These are phyloP conservation scores for Calameuta idolon DNA, from an alignment of 2,888 invertebrate genomes.

Conservation along the genomic window DNA sequence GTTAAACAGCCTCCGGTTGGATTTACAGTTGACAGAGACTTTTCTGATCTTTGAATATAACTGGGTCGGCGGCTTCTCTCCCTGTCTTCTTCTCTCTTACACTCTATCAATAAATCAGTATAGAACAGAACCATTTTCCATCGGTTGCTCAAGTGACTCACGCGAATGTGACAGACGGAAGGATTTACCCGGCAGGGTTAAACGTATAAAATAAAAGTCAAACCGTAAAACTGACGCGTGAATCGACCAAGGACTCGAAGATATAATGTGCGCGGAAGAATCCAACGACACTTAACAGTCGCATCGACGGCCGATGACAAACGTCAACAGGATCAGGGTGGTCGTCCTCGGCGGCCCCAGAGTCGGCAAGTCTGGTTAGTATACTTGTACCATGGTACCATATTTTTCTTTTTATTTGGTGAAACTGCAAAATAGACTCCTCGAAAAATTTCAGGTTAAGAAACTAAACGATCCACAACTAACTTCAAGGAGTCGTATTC, in stretches of 20 bases:
- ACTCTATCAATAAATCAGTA: background rate
- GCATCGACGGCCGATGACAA: constrained; percentile 72
- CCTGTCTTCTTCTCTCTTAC: background rate
- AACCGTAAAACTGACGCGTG: constrained; percentile 1
- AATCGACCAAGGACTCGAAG: constrained; percentile 8
- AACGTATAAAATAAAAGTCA: background rate
- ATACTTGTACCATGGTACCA: constrained; percentile 4
- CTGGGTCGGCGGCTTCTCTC: background rate
- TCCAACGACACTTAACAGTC: constrained; percentile 48
- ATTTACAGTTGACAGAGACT: background rate
- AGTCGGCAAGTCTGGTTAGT: constrained; percentile 84
- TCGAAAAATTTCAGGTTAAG: no score
- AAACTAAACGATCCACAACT: no score
- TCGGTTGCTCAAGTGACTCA: background rate
- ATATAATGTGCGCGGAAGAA: constrained; percentile 36
- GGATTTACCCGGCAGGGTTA: background rate
- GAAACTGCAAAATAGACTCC: no score
- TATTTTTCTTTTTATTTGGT: background rate
- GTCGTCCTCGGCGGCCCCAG: constrained; percentile 82
- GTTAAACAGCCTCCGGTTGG: background rate
- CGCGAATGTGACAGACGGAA: background rate
- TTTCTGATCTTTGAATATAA: background rate
- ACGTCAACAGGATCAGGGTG: constrained; percentile 83
- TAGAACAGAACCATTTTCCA: background rate
- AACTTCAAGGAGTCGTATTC: no score